Base-by-base conservation (phyloP, 1,140 invertebrate genomes). In the Drosophila persimilis region DNA sequence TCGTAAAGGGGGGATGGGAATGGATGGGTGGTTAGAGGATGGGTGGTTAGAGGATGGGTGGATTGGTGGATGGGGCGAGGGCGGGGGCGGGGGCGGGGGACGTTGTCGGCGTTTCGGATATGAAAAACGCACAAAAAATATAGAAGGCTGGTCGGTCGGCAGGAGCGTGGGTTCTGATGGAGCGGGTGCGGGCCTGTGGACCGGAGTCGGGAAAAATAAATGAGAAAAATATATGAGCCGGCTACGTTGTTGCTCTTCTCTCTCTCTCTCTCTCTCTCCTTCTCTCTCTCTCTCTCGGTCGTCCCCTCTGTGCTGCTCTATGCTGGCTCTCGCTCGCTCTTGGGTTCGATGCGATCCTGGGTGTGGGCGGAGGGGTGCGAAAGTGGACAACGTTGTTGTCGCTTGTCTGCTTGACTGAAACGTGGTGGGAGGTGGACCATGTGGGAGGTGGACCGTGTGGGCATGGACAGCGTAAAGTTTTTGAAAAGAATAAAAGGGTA, bases 91-190 rank as follows among this genome's bases (percentile, higher is more conserved):
- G 29, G 20, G 39, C 41, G 17, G 26, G 71, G 50, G 46, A 61
- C 46, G 29, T 79, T 80, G 88, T 90, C 88, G 88, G 79, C 88
- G 81, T 90, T 90, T 90, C 88, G 88, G 88, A 90, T 88, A 90
- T 90, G 77, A 90, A 90, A 90, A 90, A 86, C 67, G 75, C 84
- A 83, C 76, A 80, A 86, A 89, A 89, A 88, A 78, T 86, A 89
- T 78, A 71, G 77, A 72, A 66, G 70, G 61, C 74, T 70, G 41
- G 39, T 54, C 48, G 11, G 35, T 39, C 35, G 35, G 2, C 35
- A 4, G 35, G 35, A 39, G 35, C 20, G 43, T 53, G 15, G 56
- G 47, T 9, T 46, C n/a, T 54, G 4, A 13, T 2, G 11, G 24
- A 39, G 35, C 13, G 35, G 35, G 35, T 5, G 11, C 11, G 22